Percentiles rank a stretch among this genome's conserved stretches.
phyloP scores from a whole-genome alignment of 2,888 invertebrate genomes.

The Drosophila paucipuncta region DNA sequence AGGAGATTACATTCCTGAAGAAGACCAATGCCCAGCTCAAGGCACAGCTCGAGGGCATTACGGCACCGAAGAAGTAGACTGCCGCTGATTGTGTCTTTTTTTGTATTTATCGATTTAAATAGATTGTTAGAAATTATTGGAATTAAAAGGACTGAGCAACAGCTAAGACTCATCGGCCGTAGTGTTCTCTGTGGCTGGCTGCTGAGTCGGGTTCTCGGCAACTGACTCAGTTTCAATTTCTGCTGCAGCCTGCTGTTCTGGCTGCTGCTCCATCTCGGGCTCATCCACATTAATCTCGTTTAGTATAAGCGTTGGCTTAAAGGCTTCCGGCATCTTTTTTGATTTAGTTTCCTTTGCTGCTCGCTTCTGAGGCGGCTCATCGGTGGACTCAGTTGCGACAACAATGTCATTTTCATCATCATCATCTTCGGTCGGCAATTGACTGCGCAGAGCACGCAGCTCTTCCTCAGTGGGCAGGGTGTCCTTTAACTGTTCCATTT shows the following conservation, averaged over 20 bases:
- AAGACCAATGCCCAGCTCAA: conserved; percentile 97
- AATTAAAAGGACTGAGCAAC: conserved; percentile 55
- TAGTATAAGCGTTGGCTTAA: conserved; percentile 85
- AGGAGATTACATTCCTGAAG: conserved; percentile 96
- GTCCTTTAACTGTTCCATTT: conserved; percentile 88
- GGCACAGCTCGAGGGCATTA: conserved; percentile 97
- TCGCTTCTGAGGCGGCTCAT: conserved; percentile 60
- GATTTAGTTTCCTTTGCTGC: conserved; percentile 34
- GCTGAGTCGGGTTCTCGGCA: conserved; percentile 5
- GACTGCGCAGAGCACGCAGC: conserved; percentile 70
- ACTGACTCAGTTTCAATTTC: conserved; percentile 7
- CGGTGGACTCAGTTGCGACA: conserved; percentile 25
- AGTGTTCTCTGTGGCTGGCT: conserved; percentile 5
- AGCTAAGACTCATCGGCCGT: conserved; percentile 29
- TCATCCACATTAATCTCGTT: conserved; percentile 86
- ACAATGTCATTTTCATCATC: conserved; percentile 9
- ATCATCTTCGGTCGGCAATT: conserved; percentile 86
- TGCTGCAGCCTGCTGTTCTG: background rate
- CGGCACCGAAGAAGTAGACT: conserved; percentile 94
- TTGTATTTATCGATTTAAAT: conserved; percentile 42
- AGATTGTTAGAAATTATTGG: conserved; percentile 53
- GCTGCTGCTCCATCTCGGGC: conserved; percentile 40
- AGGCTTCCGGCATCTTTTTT: conserved; percentile 64
- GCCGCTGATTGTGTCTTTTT: conserved; percentile 11
- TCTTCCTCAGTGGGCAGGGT: conserved; percentile 72